phyloP scores from a whole-genome alignment of 1,140 invertebrate species.

The Brachionus angularis region DNA sequence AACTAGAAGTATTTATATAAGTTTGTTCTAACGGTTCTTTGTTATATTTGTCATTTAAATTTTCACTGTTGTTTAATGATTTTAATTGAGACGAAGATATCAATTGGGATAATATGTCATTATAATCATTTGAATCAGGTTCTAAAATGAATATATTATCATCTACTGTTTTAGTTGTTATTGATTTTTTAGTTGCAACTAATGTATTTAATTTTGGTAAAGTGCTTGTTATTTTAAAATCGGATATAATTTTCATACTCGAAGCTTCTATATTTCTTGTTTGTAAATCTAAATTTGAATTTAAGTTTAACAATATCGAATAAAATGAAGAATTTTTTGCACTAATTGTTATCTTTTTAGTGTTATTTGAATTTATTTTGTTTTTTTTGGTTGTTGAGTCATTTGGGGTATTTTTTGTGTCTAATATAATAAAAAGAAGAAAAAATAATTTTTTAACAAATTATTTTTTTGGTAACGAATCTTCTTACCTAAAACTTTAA shows the following conservation, averaged over 20 bases:
- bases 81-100: conserved; percentile 24
- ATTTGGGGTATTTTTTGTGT: no score
- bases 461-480: not conserved
- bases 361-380: no score
- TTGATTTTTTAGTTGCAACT: not conserved
- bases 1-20: no score
- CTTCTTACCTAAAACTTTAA: conserved; percentile 6
- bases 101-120: conserved; percentile 26
- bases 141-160: conserved; percentile 26
- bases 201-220: no score
- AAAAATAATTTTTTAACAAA: conserved; percentile 16
- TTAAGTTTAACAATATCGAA: no score
- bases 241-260: conserved; percentile 20
- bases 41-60: not conserved
- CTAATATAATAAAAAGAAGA: no score
- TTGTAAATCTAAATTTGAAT: no score
- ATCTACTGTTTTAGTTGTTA: conserved; percentile 7
- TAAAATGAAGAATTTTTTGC: no score
- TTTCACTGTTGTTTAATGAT: conserved; percentile 18
- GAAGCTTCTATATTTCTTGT: no score
- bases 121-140: conserved; percentile 22
- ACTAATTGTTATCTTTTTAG: no score
- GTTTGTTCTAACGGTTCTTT: no score
- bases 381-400: no score
- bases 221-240: not conserved